Base-by-base conservation (phyloP, 2,888 invertebrate genomes). In the Oscheius sp. region DNA sequence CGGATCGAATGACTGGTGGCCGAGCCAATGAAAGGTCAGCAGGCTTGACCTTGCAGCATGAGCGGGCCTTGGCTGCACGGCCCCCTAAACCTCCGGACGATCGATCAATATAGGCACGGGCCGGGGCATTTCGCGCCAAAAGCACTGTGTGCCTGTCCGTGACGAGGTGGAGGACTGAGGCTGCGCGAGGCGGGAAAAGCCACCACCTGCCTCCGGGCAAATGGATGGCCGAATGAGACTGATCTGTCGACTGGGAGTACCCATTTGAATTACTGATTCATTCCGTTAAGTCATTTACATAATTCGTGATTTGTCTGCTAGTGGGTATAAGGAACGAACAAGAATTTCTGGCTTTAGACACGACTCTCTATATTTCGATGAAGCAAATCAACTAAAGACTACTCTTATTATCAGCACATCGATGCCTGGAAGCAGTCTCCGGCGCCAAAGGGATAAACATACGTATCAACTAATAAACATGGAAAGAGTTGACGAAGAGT, bases 91-190 rank as follows among this genome's bases (percentile, higher is more conserved):
- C 68, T 68, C 68, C 68, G 50, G 48, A n/a, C 55, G 55, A 68
- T 68, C 68, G 68, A 68, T 68, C 68, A 68, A 68, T 68, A 68
- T 11, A 35, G 68, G 63, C 63, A 63, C 63, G 50, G 63, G 63
- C 48, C 63, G 66, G 29, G 51, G 50, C 63, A 13, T 63, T 63
- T 68, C 35, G 68, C 68, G 68, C 68, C 68, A 68, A 68, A 68
- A 55, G 68, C 68, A 68, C 32, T 51, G 63, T 53, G 53, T 63
- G 63, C 63, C 63, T 63, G 63, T 48, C 63, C n/a, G 62, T 35
- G 62, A 35, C 42, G 42, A 42, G 62, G 29, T 13, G 29, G 21
- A 21, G 21, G 42, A 42, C n/a, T 5, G 50, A 63, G 63, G 37
- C n/a, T 60, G 63, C 47, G 48, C 63, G 63, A 42, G 63, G 48